phyloP scores from a whole-genome alignment of 2,888 invertebrate species.

The Punctoribates punctum region DNA sequence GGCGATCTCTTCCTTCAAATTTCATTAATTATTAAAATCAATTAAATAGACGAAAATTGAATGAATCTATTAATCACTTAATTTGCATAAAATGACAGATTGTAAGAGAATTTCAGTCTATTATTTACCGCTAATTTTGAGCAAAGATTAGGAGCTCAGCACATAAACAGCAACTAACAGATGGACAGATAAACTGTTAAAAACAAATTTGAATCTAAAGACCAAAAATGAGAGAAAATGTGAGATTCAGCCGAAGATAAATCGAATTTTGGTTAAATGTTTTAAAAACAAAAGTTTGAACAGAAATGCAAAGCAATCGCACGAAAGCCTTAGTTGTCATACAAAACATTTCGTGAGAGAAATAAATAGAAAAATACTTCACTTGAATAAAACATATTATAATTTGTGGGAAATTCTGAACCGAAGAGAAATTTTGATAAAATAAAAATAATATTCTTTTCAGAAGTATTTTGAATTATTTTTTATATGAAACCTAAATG shows the following conservation, averaged over 20 bases:
- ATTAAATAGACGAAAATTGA: too few relatives aligned
- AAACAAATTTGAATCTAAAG: neutral
- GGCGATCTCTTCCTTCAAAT: too few relatives aligned
- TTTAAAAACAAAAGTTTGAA: neutral
- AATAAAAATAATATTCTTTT: neutral
- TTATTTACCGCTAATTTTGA: neutral
- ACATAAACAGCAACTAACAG: neutral
- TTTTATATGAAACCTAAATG: too few relatives aligned
- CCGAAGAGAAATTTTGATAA: neutral
- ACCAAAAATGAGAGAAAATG: neutral
- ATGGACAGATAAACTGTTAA: neutral
- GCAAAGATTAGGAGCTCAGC: too few relatives aligned
- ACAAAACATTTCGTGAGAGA: constrained; percentile 13
- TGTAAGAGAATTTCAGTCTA: too few relatives aligned
- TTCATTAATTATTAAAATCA: too few relatives aligned
- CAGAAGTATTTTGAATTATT: too few relatives aligned
- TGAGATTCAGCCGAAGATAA: neutral
- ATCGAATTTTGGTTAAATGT: neutral
- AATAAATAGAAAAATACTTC: constrained; percentile 12
- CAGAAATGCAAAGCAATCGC: neutral
- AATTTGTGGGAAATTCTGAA: neutral
- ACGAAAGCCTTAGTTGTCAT: constrained; percentile 23
- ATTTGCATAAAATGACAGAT: too few relatives aligned
- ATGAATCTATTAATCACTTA: too few relatives aligned
- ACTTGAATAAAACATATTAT: neutral